A percentile compares a stretch with the other conserved stretches of the same genome.
These are phyloP conservation scores for Paraescarpia echinospica DNA, from an alignment of 1,140 invertebrate species.

Conservation along the genomic window DNA sequence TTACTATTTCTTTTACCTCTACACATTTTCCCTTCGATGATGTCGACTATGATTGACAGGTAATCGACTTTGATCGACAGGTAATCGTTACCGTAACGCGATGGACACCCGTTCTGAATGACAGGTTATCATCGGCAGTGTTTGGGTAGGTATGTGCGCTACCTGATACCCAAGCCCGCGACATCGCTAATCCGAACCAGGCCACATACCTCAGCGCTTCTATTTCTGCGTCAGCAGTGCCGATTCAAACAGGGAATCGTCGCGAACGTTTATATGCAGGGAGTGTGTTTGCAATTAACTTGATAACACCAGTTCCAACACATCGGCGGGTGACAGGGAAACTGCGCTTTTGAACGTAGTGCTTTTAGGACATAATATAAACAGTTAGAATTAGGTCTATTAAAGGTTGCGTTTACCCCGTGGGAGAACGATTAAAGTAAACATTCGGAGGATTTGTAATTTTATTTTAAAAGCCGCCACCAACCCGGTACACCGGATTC, in stretches of 20 bases:
- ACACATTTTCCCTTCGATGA: too few relatives aligned
- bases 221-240: background rate
- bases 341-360: background rate
- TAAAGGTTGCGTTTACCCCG: too few relatives aligned
- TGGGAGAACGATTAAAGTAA: too few relatives aligned
- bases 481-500: too few relatives aligned
- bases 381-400: background rate
- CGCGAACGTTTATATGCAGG: background rate
- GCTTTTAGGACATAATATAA: too few relatives aligned
- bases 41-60: too few relatives aligned
- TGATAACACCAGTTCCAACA: background rate
- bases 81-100: background rate
- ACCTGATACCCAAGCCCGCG: background rate
- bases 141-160: background rate
- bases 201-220: background rate
- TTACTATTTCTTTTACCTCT: too few relatives aligned
- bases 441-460: too few relatives aligned
- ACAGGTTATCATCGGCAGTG: background rate
- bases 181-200: background rate
- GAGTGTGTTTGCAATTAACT: background rate
- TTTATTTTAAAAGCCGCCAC: too few relatives aligned
- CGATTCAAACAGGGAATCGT: background rate
- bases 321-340: background rate
- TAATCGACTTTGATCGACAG: background rate
- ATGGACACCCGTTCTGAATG: background rate